Conservation (phyloP, 2,888 invertebrate species). For the Spilarctia lutea region DNA sequence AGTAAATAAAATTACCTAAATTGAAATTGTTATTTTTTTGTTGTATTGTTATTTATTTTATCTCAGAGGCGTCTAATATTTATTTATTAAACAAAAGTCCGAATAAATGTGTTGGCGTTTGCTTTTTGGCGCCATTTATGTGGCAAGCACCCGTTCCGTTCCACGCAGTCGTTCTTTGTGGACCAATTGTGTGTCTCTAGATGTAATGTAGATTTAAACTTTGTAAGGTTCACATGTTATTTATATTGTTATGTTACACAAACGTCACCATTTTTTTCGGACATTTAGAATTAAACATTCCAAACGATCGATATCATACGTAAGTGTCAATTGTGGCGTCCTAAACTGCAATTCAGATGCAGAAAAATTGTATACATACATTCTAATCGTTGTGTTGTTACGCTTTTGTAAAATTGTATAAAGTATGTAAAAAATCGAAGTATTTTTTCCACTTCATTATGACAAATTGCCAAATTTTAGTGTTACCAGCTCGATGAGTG, state of each 20-base stretch:
- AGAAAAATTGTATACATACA: constrained; percentile 20
- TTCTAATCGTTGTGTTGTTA: constrained; percentile 35
- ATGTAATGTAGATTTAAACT: constrained; percentile 17
- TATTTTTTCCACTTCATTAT: constrained; percentile 39
- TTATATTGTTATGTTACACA: constrained; percentile 11
- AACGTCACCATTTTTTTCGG: constrained; percentile 35
- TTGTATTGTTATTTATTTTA: constrained; percentile 5
- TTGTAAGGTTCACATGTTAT: constrained; percentile 15
- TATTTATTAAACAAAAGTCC: constrained; percentile 11
- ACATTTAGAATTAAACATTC: constrained; percentile 17
- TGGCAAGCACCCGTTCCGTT: constrained; percentile 17
- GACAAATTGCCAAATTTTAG: constrained; percentile 51
- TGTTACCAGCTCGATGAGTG: constrained; percentile 43
- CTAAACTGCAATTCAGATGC: constrained; percentile 21
- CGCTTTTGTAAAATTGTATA: constrained; percentile 50
- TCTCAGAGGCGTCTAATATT: neutral
- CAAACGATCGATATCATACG: constrained; percentile 39
- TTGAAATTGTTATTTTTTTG: neutral
- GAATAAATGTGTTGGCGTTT: constrained; percentile 15
- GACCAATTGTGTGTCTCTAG: constrained; percentile 34
- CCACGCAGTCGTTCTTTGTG: constrained; percentile 30
- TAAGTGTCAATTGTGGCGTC: constrained; percentile 57
- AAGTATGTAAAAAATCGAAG: constrained; percentile 42
- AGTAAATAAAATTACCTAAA: too few relatives aligned
- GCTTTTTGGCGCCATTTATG: constrained; percentile 19